Percentiles rank a stretch among this genome's conserved stretches.
phyloP scores from a whole-genome alignment of 2,888 invertebrate species.

The Hyles lineata region DNA sequence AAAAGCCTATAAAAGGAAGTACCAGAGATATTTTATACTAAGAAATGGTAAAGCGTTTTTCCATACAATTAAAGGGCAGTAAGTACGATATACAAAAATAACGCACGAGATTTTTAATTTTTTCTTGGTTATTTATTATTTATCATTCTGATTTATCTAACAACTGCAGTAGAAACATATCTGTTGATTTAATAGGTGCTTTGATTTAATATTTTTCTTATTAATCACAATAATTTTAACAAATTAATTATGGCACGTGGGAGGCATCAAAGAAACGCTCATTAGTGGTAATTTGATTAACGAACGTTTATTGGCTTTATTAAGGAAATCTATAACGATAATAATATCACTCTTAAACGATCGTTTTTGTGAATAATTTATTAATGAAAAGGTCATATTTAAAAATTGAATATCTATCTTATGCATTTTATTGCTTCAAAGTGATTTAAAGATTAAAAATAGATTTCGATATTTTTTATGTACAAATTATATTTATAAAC shows the following conservation, averaged over 20 bases:
- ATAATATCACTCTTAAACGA: not conserved
- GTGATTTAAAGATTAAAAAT: no score
- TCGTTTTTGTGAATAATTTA: not conserved
- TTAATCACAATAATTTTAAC: not conserved
- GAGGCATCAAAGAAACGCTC: not conserved
- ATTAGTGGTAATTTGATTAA: slow-evolving; percentile 9
- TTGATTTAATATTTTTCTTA: not conserved
- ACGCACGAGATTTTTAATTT: no score
- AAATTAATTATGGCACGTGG: not conserved
- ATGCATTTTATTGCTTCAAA: no score
- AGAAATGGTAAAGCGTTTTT: no score
- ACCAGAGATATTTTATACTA: not conserved
- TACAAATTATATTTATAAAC: no score
- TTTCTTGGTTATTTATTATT: no score
- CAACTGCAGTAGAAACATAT: not conserved
- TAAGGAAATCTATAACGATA: not conserved
- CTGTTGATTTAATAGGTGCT: not conserved
- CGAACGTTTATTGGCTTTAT: not conserved
- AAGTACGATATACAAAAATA: no score
- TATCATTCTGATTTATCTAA: no score
- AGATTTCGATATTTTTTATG: no score
- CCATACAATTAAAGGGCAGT: no score
- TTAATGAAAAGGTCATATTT: not conserved
- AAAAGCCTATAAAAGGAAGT: not conserved
- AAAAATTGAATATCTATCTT: not conserved